Evolutionary conservation across 2,888 invertebrate species (phyloP).

Genomic region (Pollenia angustigena): DNA sequence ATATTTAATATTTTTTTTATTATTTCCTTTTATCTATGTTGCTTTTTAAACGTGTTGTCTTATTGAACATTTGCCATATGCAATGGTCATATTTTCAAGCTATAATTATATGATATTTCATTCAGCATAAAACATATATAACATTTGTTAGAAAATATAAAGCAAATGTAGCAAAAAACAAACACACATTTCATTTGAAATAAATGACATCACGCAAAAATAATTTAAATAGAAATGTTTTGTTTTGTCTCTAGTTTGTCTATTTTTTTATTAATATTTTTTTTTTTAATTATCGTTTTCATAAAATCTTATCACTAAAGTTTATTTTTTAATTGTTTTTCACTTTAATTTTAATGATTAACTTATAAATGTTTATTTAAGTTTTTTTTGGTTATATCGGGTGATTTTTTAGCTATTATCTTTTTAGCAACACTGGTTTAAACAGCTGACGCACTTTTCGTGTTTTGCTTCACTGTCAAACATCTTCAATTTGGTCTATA

Average conservation of each 20-base stretch:
- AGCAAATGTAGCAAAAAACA: constrained; percentile 81
- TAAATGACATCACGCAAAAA: constrained; percentile 42
- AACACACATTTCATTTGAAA: constrained; percentile 78
- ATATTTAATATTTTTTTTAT: neutral
- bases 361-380: constrained; percentile 29
- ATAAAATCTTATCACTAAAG: constrained; percentile 21
- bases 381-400: neutral
- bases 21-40: constrained; percentile 49
- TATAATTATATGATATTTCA: constrained; percentile 22
- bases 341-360: constrained; percentile 8
- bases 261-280: neutral
- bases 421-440: too few relatives aligned
- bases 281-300: neutral
- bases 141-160: constrained; percentile 68
- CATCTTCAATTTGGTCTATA: too few relatives aligned
- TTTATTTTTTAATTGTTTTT: neutral
- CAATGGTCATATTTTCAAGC: constrained; percentile 61
- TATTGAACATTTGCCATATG: constrained; percentile 79
- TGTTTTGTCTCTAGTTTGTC: constrained; percentile 2
- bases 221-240: constrained; percentile 14
- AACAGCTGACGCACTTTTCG: too few relatives aligned
- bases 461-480: too few relatives aligned
- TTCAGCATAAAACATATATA: constrained; percentile 2
- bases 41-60: constrained; percentile 76
- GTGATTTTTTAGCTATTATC: too few relatives aligned